Percentiles rank a stretch among this genome's conserved stretches.
Evolutionary conservation across 2,888 invertebrate genomes (phyloP).

Genomic region (Galerucella nymphaeae): DNA sequence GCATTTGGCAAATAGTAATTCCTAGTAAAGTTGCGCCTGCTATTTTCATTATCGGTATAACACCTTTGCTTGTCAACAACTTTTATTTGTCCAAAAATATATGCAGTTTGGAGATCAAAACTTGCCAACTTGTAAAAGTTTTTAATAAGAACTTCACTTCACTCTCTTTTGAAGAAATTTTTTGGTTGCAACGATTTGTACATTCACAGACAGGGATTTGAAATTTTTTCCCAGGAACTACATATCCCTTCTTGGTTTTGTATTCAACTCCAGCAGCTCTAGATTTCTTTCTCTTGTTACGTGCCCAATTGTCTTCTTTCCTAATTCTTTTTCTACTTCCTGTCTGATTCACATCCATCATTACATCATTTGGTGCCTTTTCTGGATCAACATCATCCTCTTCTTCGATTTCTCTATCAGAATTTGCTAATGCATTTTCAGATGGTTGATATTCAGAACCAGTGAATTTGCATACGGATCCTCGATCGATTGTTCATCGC

Average conservation of each 20-base stretch:
- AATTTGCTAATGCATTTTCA: slow-evolving; percentile 9
- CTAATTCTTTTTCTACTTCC: slow-evolving; percentile 3
- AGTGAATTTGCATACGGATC: background rate
- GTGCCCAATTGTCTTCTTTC: slow-evolving; percentile 11
- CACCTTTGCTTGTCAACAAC: slow-evolving; percentile 2
- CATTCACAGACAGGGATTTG: slow-evolving; percentile 5
- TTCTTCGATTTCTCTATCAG: background rate
- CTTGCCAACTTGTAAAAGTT: slow-evolving; percentile 8
- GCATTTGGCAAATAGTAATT: slow-evolving; percentile 6
- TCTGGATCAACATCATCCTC: background rate
- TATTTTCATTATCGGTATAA: slow-evolving; percentile 8
- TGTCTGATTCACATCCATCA: background rate
- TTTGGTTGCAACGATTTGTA: background rate
- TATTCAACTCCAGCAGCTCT: background rate
- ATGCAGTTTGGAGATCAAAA: slow-evolving; percentile 8
- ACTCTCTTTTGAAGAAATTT: background rate
- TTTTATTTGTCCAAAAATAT: slow-evolving; percentile 6
- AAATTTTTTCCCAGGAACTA: slow-evolving; percentile 1
- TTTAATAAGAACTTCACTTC: background rate
- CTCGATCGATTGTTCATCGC: background rate
- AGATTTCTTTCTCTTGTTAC: background rate
- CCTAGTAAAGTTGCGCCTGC: background rate
- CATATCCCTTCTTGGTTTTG: background rate
- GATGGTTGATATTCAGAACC: slow-evolving; percentile 9
- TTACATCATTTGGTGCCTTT: slow-evolving; percentile 3